Conservation (phyloP, 1,140 invertebrate genomes). For the Neuroterus valhalla region DNA sequence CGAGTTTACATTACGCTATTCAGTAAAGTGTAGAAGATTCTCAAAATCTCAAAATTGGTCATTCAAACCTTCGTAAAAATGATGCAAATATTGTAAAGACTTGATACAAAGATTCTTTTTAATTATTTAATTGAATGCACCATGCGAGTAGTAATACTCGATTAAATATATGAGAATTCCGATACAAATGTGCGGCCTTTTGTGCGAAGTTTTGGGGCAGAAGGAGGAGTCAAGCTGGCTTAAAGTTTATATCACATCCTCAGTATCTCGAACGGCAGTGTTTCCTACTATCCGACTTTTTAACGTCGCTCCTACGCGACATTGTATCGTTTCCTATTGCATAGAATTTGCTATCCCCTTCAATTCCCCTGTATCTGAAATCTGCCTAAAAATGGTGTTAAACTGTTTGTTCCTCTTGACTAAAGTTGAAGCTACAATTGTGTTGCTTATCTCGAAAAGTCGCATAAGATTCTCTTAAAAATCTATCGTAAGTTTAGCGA, state of each 20-base stretch:
- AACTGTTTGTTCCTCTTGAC: conserved; percentile 19
- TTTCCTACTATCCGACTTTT: conserved; percentile 41
- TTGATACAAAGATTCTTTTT: not conserved
- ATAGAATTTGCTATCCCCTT: not conserved
- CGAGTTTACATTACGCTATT: not conserved
- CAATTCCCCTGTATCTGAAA: conserved; percentile 18
- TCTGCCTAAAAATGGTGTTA: not conserved
- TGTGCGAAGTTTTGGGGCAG: conserved; percentile 25
- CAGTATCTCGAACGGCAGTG: conserved; percentile 61
- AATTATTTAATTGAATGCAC: conserved; percentile 7
- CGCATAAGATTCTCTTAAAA: conserved; percentile 24
- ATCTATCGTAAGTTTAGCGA: too few relatives aligned
- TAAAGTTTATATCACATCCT: conserved; percentile 63
- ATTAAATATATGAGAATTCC: conserved; percentile 3
- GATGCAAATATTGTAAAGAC: conserved; percentile 9
- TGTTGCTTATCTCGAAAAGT: conserved; percentile 31
- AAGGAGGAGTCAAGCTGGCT: conserved; percentile 34
- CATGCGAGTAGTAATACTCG: not conserved
- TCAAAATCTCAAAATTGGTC: conserved; percentile 3
- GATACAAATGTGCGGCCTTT: conserved; percentile 27
- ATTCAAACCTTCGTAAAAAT: conserved; percentile 12
- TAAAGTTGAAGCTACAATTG: conserved; percentile 28
- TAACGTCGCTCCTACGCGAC: conserved; percentile 9
- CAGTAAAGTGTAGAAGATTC: not conserved
- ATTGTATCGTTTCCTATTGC: conserved; percentile 20